Conservation (phyloP, 2,888 invertebrate genomes). For the Toxonevra muliebris region DNA sequence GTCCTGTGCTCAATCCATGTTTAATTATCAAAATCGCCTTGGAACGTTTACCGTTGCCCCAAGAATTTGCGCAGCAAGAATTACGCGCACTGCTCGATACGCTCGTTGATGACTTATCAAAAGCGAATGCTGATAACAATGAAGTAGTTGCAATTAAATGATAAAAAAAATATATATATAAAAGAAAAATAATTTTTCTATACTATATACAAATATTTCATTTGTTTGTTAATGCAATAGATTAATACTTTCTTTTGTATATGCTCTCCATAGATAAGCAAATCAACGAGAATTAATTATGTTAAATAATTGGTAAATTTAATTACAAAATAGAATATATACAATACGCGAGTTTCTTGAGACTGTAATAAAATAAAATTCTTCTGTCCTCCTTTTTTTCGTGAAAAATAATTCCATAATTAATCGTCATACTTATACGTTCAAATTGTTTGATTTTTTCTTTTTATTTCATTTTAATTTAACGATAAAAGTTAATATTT, state of each 20-base stretch:
- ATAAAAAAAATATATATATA: conserved; percentile 1
- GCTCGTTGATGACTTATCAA: conserved; percentile 52
- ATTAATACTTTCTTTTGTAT: too few species aligned
- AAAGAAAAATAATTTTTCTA: too few species aligned
- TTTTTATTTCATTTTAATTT: conserved; percentile 13
- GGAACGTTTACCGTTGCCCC: conserved; percentile 63
- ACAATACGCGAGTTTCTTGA: too few species aligned
- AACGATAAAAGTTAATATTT: not conserved
- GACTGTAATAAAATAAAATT: conserved; percentile 4
- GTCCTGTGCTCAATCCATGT: conserved; percentile 59
- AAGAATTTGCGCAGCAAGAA: conserved; percentile 63
- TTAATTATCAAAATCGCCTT: conserved; percentile 59
- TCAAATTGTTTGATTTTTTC: conserved; percentile 12
- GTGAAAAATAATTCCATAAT: conserved; percentile 14
- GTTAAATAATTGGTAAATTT: too few species aligned
- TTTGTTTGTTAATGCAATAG: too few species aligned
- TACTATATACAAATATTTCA: too few species aligned
- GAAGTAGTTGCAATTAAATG: conserved; percentile 36
- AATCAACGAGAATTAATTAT: too few species aligned
- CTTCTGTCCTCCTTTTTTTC: conserved; percentile 10
- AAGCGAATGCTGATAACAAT: conserved; percentile 39
- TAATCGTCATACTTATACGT: conserved; percentile 25
- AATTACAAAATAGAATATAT: too few species aligned
- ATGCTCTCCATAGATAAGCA: too few species aligned
- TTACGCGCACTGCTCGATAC: conserved; percentile 55